phyloP scores from a whole-genome alignment of 2,888 invertebrate species.

The Pollenia angustigena region DNA sequence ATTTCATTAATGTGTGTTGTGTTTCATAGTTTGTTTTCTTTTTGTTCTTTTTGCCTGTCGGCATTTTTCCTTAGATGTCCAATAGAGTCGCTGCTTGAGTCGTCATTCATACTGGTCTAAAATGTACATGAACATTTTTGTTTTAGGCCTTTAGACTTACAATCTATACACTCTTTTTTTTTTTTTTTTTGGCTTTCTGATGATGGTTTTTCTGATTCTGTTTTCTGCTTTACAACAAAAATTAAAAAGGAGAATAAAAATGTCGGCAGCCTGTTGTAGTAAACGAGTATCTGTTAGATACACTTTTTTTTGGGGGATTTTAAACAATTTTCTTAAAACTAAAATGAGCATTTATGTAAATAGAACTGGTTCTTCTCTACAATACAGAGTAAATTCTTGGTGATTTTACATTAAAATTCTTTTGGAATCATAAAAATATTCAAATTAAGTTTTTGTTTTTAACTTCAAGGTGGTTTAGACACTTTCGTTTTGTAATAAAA shows the following conservation, averaged over 20 bases:
- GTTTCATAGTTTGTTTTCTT: background rate
- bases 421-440: constrained; percentile 36
- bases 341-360: constrained; percentile 19
- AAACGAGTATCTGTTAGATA: constrained; percentile 34
- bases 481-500: constrained; percentile 28
- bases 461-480: constrained; percentile 14
- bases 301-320: constrained; percentile 1
- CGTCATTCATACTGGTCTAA: constrained; percentile 53
- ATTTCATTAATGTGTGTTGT: constrained; percentile 42
- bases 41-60: constrained; percentile 34
- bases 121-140: constrained; percentile 40
- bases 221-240: constrained; percentile 30
- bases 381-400: background rate
- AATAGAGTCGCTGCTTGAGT: constrained; percentile 29
- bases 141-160: background rate
- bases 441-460: constrained; percentile 14
- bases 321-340: constrained; percentile 15
- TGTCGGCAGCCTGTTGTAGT: background rate
- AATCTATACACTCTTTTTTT: background rate
- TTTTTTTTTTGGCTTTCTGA: background rate
- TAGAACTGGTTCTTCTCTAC: constrained; percentile 29
- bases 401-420: constrained; percentile 10
- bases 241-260: constrained; percentile 8
- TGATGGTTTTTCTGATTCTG: constrained; percentile 43
- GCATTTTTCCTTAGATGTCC: constrained; percentile 59